phyloP scores from a whole-genome alignment of 1,140 invertebrate genomes.

The Sipha flava region DNA sequence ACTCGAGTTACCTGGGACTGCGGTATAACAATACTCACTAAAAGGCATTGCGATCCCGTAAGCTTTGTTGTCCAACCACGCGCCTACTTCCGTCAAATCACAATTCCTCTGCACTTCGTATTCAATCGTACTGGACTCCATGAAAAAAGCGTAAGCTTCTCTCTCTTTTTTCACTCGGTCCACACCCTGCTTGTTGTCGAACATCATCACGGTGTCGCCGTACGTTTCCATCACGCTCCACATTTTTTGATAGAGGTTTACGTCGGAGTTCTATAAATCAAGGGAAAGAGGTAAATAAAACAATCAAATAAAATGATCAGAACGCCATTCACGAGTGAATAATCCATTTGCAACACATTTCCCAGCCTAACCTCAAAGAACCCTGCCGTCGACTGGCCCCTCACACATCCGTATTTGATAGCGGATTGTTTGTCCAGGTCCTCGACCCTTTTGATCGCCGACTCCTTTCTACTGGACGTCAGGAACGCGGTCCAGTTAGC shows the following conservation, averaged over 20 bases:
- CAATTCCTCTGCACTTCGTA: slow-evolving; percentile 85
- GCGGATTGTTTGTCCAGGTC: slow-evolving; percentile 93
- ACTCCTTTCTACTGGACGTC: slow-evolving; percentile 91
- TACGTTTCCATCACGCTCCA: slow-evolving; percentile 88
- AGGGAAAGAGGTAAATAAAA: too few relatives aligned
- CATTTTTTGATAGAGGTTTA: slow-evolving; percentile 75
- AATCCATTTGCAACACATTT: not conserved
- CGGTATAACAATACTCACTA: slow-evolving; percentile 54
- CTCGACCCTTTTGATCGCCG: slow-evolving; percentile 89
- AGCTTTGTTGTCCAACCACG: slow-evolving; percentile 82
- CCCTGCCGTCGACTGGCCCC: slow-evolving; percentile 80
- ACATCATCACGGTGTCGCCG: slow-evolving; percentile 72
- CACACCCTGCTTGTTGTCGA: slow-evolving; percentile 75
- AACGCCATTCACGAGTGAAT: too few relatives aligned
- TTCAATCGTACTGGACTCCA: slow-evolving; percentile 88
- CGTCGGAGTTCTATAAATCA: slow-evolving; percentile 51
- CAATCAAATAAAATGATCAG: too few relatives aligned
- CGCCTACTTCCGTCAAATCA: slow-evolving; percentile 80
- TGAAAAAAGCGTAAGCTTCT: slow-evolving; percentile 81
- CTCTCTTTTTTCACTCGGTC: slow-evolving; percentile 70
- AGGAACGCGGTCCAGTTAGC: slow-evolving; percentile 95
- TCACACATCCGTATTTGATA: slow-evolving; percentile 91
- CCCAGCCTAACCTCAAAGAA: slow-evolving; percentile 72
- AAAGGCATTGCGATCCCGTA: slow-evolving; percentile 86
- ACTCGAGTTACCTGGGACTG: too few relatives aligned